A percentile compares a stretch with the other conserved stretches of the same genome.
Conservation (phyloP, 1,140 invertebrate species). For the Mactra quadrangularis region DNA sequence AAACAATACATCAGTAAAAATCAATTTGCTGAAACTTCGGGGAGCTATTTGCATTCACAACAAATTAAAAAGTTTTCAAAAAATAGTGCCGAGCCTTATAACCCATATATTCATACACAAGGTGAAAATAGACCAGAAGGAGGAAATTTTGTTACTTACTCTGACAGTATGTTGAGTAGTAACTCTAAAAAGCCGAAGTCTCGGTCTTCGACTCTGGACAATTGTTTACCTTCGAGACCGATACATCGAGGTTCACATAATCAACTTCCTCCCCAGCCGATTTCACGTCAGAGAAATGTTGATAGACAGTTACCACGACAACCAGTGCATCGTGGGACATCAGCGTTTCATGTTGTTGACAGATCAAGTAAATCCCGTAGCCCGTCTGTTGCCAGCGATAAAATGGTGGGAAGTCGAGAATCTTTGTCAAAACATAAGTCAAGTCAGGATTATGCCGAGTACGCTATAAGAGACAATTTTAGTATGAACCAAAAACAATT, state of each 20-base stretch:
- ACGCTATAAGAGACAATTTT: constrained; percentile 67
- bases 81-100: constrained; percentile 35
- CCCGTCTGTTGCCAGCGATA: constrained; percentile 37
- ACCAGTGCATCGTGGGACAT: constrained; percentile 61
- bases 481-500: constrained; percentile 59
- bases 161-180: constrained; percentile 35
- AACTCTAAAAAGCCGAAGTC: constrained; percentile 54
- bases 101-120: constrained; percentile 51
- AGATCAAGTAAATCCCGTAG: constrained; percentile 16
- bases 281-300: constrained; percentile 49
- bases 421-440: constrained; percentile 25
- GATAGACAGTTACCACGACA: constrained; percentile 49
- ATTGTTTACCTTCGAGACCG: constrained; percentile 61
- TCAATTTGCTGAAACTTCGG: background rate
- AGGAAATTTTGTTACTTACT: constrained; percentile 42
- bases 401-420: background rate
- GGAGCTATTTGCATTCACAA: constrained; percentile 26
- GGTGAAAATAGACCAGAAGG: constrained; percentile 33
- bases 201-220: constrained; percentile 53
- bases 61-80: constrained; percentile 24
- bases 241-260: constrained; percentile 49
- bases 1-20: background rate
- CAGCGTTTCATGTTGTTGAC: constrained; percentile 66
- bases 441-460: constrained; percentile 55
- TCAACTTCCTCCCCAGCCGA: constrained; percentile 55